Percentiles rank a stretch among this genome's conserved stretches.
Evolutionary conservation across 2,113 vertebrate genomes (phyloP).

Genomic region (Leptobrachium ailaonicum): DNA sequence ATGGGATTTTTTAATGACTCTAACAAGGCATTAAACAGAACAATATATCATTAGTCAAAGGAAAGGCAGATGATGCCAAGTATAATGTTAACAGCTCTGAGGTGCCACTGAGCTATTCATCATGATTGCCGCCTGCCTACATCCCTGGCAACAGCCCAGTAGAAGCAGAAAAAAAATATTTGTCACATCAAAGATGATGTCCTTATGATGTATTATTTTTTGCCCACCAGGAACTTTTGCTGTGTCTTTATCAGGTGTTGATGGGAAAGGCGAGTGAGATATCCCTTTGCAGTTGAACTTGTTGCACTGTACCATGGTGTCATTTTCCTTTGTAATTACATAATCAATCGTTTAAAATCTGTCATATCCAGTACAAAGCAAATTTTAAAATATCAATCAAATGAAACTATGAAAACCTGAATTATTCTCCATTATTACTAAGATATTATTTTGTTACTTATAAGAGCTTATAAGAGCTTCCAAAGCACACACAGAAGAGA

Average conservation of each 20-base stretch:
- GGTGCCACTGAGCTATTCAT: background rate
- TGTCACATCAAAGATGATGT: background rate
- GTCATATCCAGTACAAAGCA: too few species aligned
- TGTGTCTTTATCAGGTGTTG: background rate
- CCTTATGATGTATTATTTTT: background rate
- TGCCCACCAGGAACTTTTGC: background rate
- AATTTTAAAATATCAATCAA: too few species aligned
- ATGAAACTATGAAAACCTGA: too few species aligned
- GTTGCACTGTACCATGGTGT: background rate
- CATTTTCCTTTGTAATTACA: too few species aligned
- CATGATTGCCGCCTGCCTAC: background rate
- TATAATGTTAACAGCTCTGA: background rate
- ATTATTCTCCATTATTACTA: too few species aligned
- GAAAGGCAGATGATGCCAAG: background rate
- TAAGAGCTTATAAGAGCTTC: too few species aligned
- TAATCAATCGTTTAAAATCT: too few species aligned
- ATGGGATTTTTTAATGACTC: background rate
- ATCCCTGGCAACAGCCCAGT: background rate
- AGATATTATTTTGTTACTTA: too few species aligned
- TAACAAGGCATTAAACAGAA: background rate
- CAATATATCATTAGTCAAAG: background rate
- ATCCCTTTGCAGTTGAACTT: slow-evolving; percentile 1
- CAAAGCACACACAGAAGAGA: too few species aligned
- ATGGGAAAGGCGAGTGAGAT: background rate
- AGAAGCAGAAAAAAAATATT: too few species aligned